These are phyloP conservation scores for Pampus argenteus DNA, from an alignment of 2,797 vertebrate genomes.

Conservation along the genomic window DNA sequence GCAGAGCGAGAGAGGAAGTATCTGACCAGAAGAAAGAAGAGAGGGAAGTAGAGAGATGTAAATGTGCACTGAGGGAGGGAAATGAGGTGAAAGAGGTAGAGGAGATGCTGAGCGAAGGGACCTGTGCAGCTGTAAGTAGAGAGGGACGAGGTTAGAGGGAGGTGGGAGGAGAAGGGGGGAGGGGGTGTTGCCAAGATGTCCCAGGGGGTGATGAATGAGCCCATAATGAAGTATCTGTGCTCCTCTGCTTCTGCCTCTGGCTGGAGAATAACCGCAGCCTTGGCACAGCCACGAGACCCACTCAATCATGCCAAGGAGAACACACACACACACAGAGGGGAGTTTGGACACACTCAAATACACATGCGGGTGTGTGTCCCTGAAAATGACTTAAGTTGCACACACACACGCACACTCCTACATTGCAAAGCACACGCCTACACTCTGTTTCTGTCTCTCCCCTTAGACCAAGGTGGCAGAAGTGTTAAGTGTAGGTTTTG, in stretches of 20 bases:
- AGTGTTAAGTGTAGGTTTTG: slow-evolving; percentile 44
- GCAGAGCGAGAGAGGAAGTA: slow-evolving; percentile 17
- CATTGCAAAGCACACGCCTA: slow-evolving; percentile 36
- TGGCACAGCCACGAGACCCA: slow-evolving; percentile 61
- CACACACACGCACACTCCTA: slow-evolving; percentile 34
- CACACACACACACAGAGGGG: slow-evolving; percentile 4
- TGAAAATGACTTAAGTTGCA: too few species aligned
- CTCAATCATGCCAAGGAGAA: slow-evolving; percentile 64
- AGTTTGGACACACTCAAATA: slow-evolving; percentile 13
- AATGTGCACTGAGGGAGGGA: slow-evolving; percentile 28
- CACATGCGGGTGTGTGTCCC: too few species aligned
- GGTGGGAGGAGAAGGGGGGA: slow-evolving; percentile 46
- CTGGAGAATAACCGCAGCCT: slow-evolving; percentile 73
- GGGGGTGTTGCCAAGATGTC: slow-evolving; percentile 74
- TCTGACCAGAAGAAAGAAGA: slow-evolving; percentile 32
- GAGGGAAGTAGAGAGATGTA: slow-evolving; percentile 12
- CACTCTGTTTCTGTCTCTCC: slow-evolving; percentile 46
- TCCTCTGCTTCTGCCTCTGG: slow-evolving; percentile 67
- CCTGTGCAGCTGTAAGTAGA: slow-evolving; percentile 48
- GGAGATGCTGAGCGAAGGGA: slow-evolving; percentile 43
- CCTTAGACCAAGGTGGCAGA: slow-evolving; percentile 40
- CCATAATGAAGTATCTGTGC: slow-evolving; percentile 83
- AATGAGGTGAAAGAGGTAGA: slow-evolving; percentile 41
- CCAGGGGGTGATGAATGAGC: slow-evolving; percentile 83
- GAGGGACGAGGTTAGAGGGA: slow-evolving; percentile 56